Conservation (phyloP, 2,797 vertebrate genomes). For the Chaunax sp. region DNA sequence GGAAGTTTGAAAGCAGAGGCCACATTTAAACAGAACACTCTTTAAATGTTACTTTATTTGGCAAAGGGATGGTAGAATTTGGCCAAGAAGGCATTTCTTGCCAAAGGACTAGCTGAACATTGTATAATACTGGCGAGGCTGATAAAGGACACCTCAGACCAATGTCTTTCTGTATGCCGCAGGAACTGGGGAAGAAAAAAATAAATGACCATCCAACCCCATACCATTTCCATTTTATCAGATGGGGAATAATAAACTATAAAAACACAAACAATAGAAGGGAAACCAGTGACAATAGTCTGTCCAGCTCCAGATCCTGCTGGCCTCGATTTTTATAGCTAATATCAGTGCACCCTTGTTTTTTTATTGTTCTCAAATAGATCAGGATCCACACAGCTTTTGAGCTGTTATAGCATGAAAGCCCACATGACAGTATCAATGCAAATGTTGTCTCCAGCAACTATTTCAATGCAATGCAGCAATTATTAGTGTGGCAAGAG, state of each 20-base stretch:
- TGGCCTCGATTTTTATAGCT: not conserved
- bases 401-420: not conserved
- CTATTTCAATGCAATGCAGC: not conserved
- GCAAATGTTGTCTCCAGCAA: not conserved
- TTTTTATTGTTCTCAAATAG: not conserved
- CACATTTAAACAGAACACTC: not conserved
- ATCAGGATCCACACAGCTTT: not conserved
- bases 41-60: not conserved
- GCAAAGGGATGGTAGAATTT: not conserved
- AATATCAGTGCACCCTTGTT: not conserved
- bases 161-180: not conserved
- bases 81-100: not conserved
- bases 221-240: not conserved
- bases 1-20: not conserved
- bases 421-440: not conserved
- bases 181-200: not conserved
- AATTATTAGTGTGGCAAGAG: not conserved
- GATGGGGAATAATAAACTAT: not conserved
- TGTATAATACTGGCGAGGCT: not conserved
- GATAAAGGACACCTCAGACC: not conserved
- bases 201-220: not conserved
- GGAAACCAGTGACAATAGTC: not conserved
- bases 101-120: not conserved
- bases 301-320: not conserved
- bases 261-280: not conserved